Base-by-base conservation (phyloP, 2,888 invertebrate genomes). In the Conomelus anceps region DNA sequence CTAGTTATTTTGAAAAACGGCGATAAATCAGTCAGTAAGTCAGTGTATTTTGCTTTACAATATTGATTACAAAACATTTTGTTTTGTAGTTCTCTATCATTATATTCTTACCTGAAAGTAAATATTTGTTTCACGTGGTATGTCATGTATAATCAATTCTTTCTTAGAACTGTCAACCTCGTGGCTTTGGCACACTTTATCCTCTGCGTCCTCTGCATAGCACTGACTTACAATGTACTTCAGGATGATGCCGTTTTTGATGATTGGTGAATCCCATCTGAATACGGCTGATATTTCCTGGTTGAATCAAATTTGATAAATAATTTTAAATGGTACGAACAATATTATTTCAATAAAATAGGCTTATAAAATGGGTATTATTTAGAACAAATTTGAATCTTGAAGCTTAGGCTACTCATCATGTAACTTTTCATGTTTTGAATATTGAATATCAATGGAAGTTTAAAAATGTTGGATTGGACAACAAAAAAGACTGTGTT, bases 181-280 rank as follows among this genome's bases (percentile, higher is more conserved):
- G 22, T 89, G 89, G 22, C 91, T 88, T 17, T 95, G 94, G 92
- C 95, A 95, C 17, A 95, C 93, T 9, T 95, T 93, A n/a, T 92
- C 92, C 26, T 94, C 93, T 86, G 94, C 93, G 22, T 92, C 92
- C 17, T 93, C 92, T 13, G 94, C 93, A 96, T 97, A 97, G 93
- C 96, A 97, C 63, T 63, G 63, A 90, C 94, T 94, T 1, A 96
- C 95, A 90, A 95, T 95, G 93, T 98, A 98, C 0, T 96, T 96
- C 87, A 95, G 93, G 34, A 98, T 94, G 9, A 96, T 93, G 0
- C 98, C 97, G 93, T 98, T 98, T 1, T 96, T 94, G 89, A 95
- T 94, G 84, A 94, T 93, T 0, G 98, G 98, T 0, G 95, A 93
- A 91, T 96, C 95, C 98, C 98, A 99, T 7, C 98, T 96, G 91